Conservation (phyloP, 2,113 vertebrate species). For the Grammomys dolichurus region DNA sequence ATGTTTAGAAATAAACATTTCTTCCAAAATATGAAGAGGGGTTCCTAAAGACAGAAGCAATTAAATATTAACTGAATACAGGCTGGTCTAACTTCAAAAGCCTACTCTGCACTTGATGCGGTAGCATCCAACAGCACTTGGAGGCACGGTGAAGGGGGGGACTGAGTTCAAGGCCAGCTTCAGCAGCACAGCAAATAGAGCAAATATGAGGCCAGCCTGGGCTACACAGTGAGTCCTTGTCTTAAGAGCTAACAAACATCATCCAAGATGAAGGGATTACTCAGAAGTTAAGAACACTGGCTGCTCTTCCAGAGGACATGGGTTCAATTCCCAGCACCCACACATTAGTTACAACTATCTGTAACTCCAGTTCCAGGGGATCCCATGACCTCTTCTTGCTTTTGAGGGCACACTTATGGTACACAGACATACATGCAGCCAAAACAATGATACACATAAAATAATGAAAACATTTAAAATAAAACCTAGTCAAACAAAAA, state of each 20-base stretch:
- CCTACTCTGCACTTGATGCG: fast-evolving
- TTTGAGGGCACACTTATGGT: not conserved
- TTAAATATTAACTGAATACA: not conserved
- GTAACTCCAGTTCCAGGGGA: not conserved
- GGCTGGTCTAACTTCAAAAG: not conserved
- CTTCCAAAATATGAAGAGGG: not conserved
- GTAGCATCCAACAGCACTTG: no score
- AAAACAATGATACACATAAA: not conserved
- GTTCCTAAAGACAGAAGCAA: not conserved
- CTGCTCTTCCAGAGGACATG: not conserved
- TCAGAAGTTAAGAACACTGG: not conserved
- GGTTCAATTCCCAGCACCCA: not conserved
- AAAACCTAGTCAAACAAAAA: not conserved
- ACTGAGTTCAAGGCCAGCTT: not conserved
- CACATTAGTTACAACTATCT: not conserved
- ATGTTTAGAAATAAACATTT: not conserved
- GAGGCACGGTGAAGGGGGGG: not conserved
- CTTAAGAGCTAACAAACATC: not conserved
- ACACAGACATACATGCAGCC: not conserved
- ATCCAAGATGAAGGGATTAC: not conserved
- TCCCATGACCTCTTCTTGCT: not conserved
- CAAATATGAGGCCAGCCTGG: not conserved
- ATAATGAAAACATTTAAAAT: not conserved
- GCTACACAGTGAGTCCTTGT: not conserved
- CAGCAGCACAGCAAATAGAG: not conserved